Percentiles rank a stretch among this genome's conserved stretches.
phyloP scores from a whole-genome alignment of 2,888 invertebrate species.

The Drosophila nigricruria region DNA sequence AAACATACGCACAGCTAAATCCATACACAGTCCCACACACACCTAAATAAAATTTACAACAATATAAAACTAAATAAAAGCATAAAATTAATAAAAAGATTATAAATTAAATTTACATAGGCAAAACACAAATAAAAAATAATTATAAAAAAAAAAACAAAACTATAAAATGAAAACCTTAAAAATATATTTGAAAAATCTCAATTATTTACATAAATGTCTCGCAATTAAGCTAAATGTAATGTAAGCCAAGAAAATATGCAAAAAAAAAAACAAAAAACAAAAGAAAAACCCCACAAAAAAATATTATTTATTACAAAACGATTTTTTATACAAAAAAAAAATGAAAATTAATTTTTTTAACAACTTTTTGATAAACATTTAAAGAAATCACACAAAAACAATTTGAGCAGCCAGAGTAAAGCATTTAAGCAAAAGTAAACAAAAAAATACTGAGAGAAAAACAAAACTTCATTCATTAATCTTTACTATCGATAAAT shows the following conservation, averaged over 20 bases:
- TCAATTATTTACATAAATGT: constrained; percentile 82
- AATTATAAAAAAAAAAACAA: constrained; percentile 27
- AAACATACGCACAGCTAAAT: constrained; percentile 63
- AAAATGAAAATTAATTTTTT: constrained; percentile 25
- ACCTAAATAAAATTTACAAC: constrained; percentile 76
- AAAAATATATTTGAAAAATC: constrained; percentile 70
- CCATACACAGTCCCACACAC: constrained; percentile 54
- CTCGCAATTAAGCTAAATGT: constrained; percentile 79
- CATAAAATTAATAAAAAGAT: constrained; percentile 40
- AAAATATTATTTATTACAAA: constrained; percentile 63
- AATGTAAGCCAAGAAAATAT: constrained; percentile 62
- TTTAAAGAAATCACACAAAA: constrained; percentile 2
- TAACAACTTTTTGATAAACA: constrained; percentile 44
- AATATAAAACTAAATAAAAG: constrained; percentile 45
- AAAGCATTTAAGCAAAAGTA: constrained; percentile 62
- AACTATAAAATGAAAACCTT: constrained; percentile 5
- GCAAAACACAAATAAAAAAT: constrained; percentile 38
- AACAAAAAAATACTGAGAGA: background rate
- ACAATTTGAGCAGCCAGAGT: constrained; percentile 61
- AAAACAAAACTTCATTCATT: background rate
- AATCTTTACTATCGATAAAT: background rate
- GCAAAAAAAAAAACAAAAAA: constrained; percentile 34
- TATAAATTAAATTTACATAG: constrained; percentile 77
- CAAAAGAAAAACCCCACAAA: constrained; percentile 23
- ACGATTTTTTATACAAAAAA: constrained; percentile 52